These are phyloP conservation scores for Australoheros facetus DNA, from an alignment of 2,797 vertebrate genomes.

Conservation along the genomic window DNA sequence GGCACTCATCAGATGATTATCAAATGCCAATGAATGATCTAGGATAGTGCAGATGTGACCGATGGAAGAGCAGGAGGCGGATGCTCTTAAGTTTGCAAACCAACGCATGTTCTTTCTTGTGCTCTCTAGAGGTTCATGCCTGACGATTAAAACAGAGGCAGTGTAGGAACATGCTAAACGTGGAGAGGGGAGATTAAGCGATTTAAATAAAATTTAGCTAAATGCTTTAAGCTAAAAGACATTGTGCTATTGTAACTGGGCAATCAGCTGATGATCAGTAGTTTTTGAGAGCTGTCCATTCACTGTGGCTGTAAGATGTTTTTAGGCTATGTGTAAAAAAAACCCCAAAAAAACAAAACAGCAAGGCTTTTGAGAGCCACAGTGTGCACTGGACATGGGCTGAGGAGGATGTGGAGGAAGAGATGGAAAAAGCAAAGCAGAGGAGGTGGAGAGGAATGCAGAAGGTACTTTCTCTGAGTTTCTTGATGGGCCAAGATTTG, in stretches of 20 bases:
- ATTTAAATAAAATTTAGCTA: not conserved
- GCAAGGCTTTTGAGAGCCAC: not conserved
- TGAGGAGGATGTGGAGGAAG: constrained; percentile 29
- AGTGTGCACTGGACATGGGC: constrained; percentile 5
- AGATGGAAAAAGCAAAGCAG: constrained; percentile 23
- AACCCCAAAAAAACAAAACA: not conserved
- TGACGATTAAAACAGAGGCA: not conserved
- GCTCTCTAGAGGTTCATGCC: constrained; percentile 6
- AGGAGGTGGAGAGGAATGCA: constrained; percentile 24
- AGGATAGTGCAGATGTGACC: not conserved
- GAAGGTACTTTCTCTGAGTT: constrained; percentile 51
- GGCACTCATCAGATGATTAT: constrained; percentile 33
- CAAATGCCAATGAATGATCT: constrained; percentile 25
- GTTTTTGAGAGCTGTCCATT: constrained; percentile 29
- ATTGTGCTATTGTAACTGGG: not conserved
- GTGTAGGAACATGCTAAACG: not conserved
- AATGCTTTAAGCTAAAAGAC: not conserved
- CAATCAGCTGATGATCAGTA: constrained; percentile 28
- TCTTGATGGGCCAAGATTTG: constrained; percentile 69
- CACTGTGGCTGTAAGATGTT: constrained; percentile 14
- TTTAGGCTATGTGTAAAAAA: constrained; percentile 2
- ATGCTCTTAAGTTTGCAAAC: constrained; percentile 38
- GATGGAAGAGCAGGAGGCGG: constrained; percentile 17
- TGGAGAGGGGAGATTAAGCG: not conserved
- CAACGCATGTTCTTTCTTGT: constrained; percentile 24